Conservation (phyloP, 2,797 vertebrate species). For the Centroberyx gerrardi region DNA sequence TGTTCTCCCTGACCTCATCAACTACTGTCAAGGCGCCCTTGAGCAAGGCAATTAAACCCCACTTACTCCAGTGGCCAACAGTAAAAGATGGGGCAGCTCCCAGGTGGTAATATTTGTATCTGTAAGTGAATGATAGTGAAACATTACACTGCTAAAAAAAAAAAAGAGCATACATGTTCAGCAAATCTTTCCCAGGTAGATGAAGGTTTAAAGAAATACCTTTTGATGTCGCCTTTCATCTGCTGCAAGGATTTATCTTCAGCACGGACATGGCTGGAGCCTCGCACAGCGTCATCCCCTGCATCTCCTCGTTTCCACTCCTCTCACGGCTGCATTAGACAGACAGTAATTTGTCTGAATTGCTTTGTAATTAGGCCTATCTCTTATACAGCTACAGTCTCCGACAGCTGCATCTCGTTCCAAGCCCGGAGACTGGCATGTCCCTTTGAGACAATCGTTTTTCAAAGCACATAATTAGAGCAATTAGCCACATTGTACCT, state of each 20-base stretch:
- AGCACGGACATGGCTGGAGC: constrained; percentile 34
- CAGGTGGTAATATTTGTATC: constrained; percentile 23
- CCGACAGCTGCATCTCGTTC: constrained; percentile 74
- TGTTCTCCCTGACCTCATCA: neutral
- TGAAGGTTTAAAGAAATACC: constrained; percentile 20
- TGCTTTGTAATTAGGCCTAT: constrained; percentile 77
- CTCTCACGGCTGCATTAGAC: constrained; percentile 59
- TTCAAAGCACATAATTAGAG: constrained; percentile 77
- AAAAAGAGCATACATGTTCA: neutral
- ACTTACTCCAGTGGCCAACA: neutral
- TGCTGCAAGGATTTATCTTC: constrained; percentile 39
- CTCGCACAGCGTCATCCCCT: constrained; percentile 61
- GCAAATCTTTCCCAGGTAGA: constrained; percentile 20
- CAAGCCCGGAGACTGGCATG: constrained; percentile 59
- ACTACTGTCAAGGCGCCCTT: neutral
- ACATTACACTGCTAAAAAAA: neutral
- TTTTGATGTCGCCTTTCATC: constrained; percentile 49
- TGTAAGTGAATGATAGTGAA: constrained; percentile 8
- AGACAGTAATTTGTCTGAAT: constrained; percentile 81
- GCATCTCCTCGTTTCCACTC: constrained; percentile 58
- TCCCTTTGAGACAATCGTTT: constrained; percentile 75
- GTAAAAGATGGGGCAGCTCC: neutral
- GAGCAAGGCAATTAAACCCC: neutral
- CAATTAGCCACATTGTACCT: constrained; percentile 79
- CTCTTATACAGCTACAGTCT: constrained; percentile 69